Conservation (phyloP, 2,797 vertebrate genomes). For the Rhyacichthys aspro region DNA sequence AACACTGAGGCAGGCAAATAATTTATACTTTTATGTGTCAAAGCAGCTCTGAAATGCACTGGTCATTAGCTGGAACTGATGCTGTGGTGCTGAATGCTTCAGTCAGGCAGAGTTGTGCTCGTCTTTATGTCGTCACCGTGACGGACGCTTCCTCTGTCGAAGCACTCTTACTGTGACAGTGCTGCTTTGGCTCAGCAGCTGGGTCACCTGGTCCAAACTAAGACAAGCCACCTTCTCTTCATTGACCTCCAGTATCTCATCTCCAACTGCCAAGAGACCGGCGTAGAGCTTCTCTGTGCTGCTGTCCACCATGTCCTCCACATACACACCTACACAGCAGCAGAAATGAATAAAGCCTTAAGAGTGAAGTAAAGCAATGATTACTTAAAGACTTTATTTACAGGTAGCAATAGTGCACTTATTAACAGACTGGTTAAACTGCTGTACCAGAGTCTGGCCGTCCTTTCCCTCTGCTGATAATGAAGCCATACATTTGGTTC, state of each 20-base stretch:
- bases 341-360: not conserved
- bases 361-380: too few species aligned
- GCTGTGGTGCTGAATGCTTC: not conserved
- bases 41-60: slow-evolving; percentile 1
- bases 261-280: slow-evolving; percentile 85
- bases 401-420: not conserved
- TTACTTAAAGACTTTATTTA: not conserved
- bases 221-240: slow-evolving; percentile 84
- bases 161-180: slow-evolving; percentile 82
- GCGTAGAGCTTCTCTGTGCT: slow-evolving; percentile 86
- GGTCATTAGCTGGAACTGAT: not conserved
- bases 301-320: slow-evolving; percentile 85
- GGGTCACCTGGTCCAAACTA: slow-evolving; percentile 77
- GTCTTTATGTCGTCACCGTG: slow-evolving; percentile 12
- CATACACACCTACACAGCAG: slow-evolving; percentile 82
- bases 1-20: not conserved
- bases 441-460: slow-evolving; percentile 81
- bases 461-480: slow-evolving; percentile 83
- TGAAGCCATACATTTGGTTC: slow-evolving; percentile 79
- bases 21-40: not conserved
- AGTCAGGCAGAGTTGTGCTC: not conserved
- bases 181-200: slow-evolving; percentile 74
- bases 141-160: slow-evolving; percentile 65
- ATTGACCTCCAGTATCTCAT: slow-evolving; percentile 90
- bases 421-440: not conserved